These are phyloP conservation scores for Mormyrus proboscirostris DNA, from an alignment of 2,797 vertebrate species.

Conservation along the genomic window DNA sequence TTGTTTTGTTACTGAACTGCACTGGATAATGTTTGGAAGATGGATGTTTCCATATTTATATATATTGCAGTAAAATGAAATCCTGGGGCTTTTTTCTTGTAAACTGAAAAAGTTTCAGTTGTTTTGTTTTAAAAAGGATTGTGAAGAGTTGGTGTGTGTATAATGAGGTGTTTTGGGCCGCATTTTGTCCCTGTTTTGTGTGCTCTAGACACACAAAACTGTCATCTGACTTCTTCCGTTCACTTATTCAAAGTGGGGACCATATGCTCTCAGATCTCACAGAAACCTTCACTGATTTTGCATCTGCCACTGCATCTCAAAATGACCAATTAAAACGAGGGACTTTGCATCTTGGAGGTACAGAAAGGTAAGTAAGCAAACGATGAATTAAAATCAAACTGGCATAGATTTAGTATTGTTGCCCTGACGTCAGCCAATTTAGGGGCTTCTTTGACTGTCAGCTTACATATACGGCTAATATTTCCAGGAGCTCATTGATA, in stretches of 20 bases:
- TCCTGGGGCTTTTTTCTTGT: not conserved
- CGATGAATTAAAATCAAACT: not conserved
- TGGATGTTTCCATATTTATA: not conserved
- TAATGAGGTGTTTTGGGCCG: not conserved
- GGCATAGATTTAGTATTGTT: not conserved
- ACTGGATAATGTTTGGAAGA: not conserved
- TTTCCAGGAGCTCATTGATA: not conserved
- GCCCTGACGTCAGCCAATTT: not conserved
- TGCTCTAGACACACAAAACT: not conserved
- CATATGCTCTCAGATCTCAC: not conserved
- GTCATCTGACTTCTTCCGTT: not conserved
- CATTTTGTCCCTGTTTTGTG: not conserved
- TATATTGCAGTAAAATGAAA: not conserved
- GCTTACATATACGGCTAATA: not conserved
- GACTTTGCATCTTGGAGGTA: constrained; percentile 29
- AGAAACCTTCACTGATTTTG: not conserved
- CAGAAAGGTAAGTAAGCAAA: constrained; percentile 48
- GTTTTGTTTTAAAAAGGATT: not conserved
- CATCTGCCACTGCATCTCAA: not conserved
- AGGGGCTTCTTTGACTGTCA: not conserved
- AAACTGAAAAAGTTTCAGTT: not conserved
- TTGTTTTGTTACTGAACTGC: not conserved
- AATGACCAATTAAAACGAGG: not conserved
- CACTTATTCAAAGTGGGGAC: not conserved
- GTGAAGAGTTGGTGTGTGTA: not conserved